Evolutionary conservation across 2,797 vertebrate genomes (phyloP), one percentile per base, ranked within the genome.

Genomic region (Premnoplex brunnescens): DNA sequence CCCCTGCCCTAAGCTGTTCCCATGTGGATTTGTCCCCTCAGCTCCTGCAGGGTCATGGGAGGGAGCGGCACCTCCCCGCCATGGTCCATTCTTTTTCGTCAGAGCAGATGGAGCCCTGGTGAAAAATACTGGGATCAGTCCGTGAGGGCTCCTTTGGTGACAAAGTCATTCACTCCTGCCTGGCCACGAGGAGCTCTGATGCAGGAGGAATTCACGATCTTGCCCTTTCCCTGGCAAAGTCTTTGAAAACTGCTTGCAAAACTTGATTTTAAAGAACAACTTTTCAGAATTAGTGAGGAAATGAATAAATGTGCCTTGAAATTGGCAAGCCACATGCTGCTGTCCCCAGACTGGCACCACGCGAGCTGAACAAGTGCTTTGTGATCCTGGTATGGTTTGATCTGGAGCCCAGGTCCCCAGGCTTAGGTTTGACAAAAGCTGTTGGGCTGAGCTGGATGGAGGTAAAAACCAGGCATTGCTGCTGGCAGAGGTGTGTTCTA

Each of bases 271-370:
- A 30, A 85, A 87, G 27, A 75, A 13, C 18, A 85, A 36, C 18
- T 88, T 91, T 55, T 63, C 71, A 77, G 68, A 85, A 59, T 71
- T 93, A 32, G 58, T 16, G 54, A 79, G 44, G 89, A 76, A 69
- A 64, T 66, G 2, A 66, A 66, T 27, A 28, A 36, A 9, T 3
- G 13, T 56, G 13, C 64, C 48, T 74, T 0, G 1, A 72, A 63
- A 80, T 51, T 1, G 1, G 32, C 36, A 59, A 46, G 30, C 46
- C 22, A 5, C 0, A 0, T 76, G 44, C 64, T 91, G 51, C 56
- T 71, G 44, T 94, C 58, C n/a, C 67, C 39, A 48, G 1, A 17
- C 60, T 68, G 79, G 44, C 71, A 48, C 24, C 0, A 2, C 8
- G 26, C n/a, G 80, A 83, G 51, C 49, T 59, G 77, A 73, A 10